Percentiles rank a stretch among this genome's conserved stretches.
Conservation (phyloP, 2,888 invertebrate genomes). For the Aleiodes leptofemur region DNA sequence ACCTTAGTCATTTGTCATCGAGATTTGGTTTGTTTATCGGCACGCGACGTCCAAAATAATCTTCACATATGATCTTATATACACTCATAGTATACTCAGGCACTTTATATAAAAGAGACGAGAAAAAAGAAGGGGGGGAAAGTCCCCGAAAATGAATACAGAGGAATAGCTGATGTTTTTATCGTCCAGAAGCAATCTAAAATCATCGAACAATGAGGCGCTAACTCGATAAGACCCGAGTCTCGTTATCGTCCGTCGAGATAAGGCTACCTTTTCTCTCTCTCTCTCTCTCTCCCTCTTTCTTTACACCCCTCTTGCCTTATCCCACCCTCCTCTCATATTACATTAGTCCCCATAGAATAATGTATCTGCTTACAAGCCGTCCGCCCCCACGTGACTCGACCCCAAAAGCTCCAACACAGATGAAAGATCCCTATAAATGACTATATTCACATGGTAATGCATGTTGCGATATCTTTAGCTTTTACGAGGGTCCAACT, state of each 20-base stretch:
- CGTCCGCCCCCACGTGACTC: constrained; percentile 42
- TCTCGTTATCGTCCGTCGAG: constrained; percentile 63
- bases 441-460: constrained; percentile 75
- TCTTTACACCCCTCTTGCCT: constrained; percentile 26
- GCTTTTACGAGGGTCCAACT: constrained; percentile 62
- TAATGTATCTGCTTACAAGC: constrained; percentile 69
- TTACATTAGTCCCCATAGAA: constrained; percentile 72
- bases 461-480: constrained; percentile 66
- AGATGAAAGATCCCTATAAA: constrained; percentile 48
- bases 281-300: constrained; percentile 26
- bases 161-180: constrained; percentile 31
- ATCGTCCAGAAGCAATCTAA: constrained; percentile 65
- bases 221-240: constrained; percentile 73
- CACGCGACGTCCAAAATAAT: constrained; percentile 33
- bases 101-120: constrained; percentile 11
- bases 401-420: constrained; percentile 37
- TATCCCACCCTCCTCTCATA: constrained; percentile 61
- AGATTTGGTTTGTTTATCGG: constrained; percentile 51
- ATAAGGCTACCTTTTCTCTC: constrained; percentile 60
- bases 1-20: constrained; percentile 67
- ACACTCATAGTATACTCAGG: not conserved
- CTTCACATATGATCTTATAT: constrained; percentile 31
- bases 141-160: constrained; percentile 9
- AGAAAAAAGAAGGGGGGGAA: not conserved
- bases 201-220: constrained; percentile 72